Conservation (phyloP, 2,888 invertebrate species). For the Trilocha varians region DNA sequence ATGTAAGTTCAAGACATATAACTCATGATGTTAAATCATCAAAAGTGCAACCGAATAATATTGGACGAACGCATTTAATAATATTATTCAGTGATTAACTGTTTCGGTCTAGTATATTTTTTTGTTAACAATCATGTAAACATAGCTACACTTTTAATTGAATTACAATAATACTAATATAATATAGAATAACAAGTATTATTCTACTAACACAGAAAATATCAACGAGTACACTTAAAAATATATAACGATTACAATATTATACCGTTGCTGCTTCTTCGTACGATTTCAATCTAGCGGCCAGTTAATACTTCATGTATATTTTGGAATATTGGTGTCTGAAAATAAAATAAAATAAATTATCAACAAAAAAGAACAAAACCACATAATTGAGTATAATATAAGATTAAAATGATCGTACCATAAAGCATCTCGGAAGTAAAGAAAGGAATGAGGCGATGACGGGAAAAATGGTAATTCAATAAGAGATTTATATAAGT, state of each 20-base stretch:
- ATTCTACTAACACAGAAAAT: neutral
- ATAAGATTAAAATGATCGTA: conserved; percentile 6
- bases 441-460: conserved; percentile 9
- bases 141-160: too few species aligned
- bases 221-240: neutral
- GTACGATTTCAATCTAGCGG: conserved; percentile 61
- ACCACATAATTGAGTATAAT: conserved; percentile 1
- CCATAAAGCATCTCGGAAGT: neutral
- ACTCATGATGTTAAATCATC: too few species aligned
- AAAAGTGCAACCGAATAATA: too few species aligned
- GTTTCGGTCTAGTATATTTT: too few species aligned
- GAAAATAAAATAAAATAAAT: conserved; percentile 54
- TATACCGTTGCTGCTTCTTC: conserved; percentile 61
- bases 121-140: too few species aligned
- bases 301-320: conserved; percentile 65
- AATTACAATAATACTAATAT: too few species aligned
- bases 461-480: conserved; percentile 16
- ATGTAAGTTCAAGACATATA: too few species aligned
- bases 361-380: conserved; percentile 3
- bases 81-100: too few species aligned
- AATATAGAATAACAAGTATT: neutral
- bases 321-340: conserved; percentile 72
- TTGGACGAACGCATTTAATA: too few species aligned
- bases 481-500: conserved; percentile 47
- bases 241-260: neutral